These are phyloP conservation scores for Rachycentron canadum DNA, from an alignment of 2,797 vertebrate species.

Conservation along the genomic window DNA sequence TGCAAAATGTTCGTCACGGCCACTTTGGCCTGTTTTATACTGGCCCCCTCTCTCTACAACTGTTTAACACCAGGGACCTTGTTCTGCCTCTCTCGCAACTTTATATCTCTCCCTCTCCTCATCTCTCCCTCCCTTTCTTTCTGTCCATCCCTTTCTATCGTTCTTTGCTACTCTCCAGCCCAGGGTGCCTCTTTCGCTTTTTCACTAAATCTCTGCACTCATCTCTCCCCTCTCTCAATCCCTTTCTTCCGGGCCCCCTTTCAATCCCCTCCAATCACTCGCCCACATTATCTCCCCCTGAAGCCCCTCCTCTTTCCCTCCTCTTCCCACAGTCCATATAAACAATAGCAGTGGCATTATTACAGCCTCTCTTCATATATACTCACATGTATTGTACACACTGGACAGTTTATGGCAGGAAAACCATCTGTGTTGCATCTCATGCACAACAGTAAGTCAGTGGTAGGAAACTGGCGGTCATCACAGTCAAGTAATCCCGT, in stretches of 20 bases:
- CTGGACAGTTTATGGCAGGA: constrained; percentile 16
- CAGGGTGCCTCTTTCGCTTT: constrained; percentile 52
- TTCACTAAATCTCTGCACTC: constrained; percentile 62
- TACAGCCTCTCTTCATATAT: constrained; percentile 18
- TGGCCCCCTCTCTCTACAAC: constrained; percentile 38
- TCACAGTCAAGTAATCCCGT: background rate
- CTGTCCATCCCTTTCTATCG: constrained; percentile 11
- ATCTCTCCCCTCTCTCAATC: constrained; percentile 62
- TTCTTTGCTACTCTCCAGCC: constrained; percentile 43
- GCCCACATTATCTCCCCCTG: constrained; percentile 58
- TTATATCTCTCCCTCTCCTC: constrained; percentile 28
- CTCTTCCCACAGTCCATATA: constrained; percentile 74
- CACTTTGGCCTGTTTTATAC: constrained; percentile 65
- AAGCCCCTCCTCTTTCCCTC: constrained; percentile 56
- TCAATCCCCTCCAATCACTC: constrained; percentile 56
- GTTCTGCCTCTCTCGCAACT: constrained; percentile 56
- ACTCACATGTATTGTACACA: background rate
- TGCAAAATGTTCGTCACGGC: constrained; percentile 66
- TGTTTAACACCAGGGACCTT: constrained; percentile 62
- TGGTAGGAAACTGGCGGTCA: background rate
- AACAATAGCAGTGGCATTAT: constrained; percentile 59
- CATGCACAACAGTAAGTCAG: background rate
- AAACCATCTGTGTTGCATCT: constrained; percentile 12
- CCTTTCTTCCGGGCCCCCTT: constrained; percentile 68
- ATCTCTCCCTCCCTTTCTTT: constrained; percentile 16